phyloP scores from a whole-genome alignment of 2,113 vertebrate genomes.

The Chrysemys picta region DNA sequence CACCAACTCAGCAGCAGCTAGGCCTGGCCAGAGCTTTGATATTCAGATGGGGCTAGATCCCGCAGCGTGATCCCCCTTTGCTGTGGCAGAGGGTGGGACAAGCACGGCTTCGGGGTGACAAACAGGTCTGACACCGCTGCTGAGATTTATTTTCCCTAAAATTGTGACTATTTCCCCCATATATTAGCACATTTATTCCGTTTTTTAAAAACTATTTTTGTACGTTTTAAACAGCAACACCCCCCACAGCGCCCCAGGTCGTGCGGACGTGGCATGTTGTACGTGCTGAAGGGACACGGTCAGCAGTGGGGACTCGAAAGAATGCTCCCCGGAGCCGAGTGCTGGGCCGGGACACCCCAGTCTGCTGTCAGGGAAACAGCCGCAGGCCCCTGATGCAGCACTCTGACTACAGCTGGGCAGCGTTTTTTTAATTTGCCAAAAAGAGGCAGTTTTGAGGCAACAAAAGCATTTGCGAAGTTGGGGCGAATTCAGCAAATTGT shows the following conservation, averaged over 20 bases:
- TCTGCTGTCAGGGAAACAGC: too few species aligned
- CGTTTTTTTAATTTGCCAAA: not conserved
- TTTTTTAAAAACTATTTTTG: not conserved
- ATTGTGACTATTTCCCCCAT: not conserved
- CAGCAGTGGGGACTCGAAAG: not conserved
- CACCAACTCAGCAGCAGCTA: not conserved
- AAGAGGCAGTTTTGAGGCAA: not conserved
- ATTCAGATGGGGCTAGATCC: not conserved
- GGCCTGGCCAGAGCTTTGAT: not conserved
- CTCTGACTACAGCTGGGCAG: too few species aligned
- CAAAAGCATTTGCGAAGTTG: not conserved
- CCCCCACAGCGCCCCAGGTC: not conserved
- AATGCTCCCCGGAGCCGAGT: not conserved
- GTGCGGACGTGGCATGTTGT: not conserved
- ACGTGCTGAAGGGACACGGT: not conserved
- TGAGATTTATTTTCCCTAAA: not conserved
- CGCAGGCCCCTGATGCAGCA: too few species aligned
- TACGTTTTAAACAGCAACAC: not conserved
- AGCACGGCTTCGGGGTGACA: not conserved
- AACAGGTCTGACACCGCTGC: not conserved
- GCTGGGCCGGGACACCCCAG: not conserved
- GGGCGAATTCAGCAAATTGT: not conserved
- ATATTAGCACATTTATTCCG: not conserved
- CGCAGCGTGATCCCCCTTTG: not conserved
- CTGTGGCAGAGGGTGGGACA: not conserved